phyloP scores from a whole-genome alignment of 30 jellyfish, hydroid and myxozoan species.

The Cassiopea xamachana region DNA sequence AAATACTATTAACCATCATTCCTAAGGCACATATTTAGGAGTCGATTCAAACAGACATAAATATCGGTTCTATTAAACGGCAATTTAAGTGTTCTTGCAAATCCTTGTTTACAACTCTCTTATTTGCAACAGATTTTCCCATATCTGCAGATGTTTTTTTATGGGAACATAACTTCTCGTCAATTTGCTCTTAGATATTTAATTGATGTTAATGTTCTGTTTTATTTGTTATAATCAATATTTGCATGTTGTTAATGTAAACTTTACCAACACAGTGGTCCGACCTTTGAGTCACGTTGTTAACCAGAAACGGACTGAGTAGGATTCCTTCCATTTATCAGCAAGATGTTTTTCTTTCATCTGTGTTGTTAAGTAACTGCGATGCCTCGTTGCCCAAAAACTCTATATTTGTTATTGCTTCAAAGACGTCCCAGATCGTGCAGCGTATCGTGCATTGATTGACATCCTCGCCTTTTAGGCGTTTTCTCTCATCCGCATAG shows the following conservation, averaged over 20 bases:
- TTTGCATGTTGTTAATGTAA: constrained; percentile 1
- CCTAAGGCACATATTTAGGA: background rate
- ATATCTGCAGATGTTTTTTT: background rate
- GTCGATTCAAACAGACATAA: background rate
- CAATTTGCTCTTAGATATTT: background rate
- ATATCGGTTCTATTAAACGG: background rate
- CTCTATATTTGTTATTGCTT: background rate
- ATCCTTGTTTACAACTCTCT: background rate
- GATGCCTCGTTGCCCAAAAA: background rate
- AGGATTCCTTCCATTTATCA: background rate
- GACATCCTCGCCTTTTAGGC: constrained; percentile 3
- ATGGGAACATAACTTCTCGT: background rate
- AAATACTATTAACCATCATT: no score
- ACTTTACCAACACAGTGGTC: background rate
- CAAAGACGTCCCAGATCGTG: background rate
- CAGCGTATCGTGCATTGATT: background rate
- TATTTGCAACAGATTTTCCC: background rate
- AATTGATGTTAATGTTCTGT: background rate
- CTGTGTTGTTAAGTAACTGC: background rate
- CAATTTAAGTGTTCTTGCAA: background rate
- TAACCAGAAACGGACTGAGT: background rate
- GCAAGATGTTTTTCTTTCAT: constrained; percentile 13
- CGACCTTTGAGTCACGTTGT: background rate
- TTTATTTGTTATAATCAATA: background rate
- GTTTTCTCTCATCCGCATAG: background rate